Evolutionary conservation across 92 coral and sea anemone genomes (phyloP), one percentile per base, ranked within the genome.

Genomic region (Parazoanthus atlanticus): DNA sequence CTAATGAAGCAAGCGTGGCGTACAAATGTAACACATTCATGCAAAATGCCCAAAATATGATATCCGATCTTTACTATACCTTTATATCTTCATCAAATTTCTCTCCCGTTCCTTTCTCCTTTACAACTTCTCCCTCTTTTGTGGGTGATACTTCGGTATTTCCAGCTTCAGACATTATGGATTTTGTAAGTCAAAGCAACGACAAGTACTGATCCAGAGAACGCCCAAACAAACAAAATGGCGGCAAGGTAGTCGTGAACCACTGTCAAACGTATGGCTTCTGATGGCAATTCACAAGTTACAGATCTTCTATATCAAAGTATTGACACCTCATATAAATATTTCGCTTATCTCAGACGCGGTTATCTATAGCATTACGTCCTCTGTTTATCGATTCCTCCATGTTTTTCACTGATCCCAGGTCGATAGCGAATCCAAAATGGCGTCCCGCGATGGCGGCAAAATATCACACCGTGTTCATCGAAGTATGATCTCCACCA

Each of bases 31-130:
- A 40, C 46, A 34, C n/a, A n/a, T 34, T 76, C n/a, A 32, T 25
- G 32, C 17, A 4, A 2, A n/a, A n/a, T n/a, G 31, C 28, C 17
- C 13, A 31, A 8, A 32, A 40, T 38, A 17, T 25, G 3, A 47
- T 2, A 21, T 34, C 10, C 10, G 43, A 28, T 73, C 79, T n/a
- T 78, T 25, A 1, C 40, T 92, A 90, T 64, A 95, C 98, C 94
- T 95, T 95, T 58, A 95, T 95, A 85, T 95, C 96, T 71, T 95
- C 98, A 26, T 87, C 92, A 58, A 91, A 91, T 49, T 79, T 95
- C 78, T 91, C 96, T 25, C 91, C 96, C 52, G 73, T 76, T 80
- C 86, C 92, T 67, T 81, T 86, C 64, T 70, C 92, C 46, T 82
- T 16, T 0, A 66, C 87, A 64, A 54, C 71, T 81, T 86, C 92